Conservation (phyloP, 2,797 vertebrate species). For the Zenarchopterus dispar region DNA sequence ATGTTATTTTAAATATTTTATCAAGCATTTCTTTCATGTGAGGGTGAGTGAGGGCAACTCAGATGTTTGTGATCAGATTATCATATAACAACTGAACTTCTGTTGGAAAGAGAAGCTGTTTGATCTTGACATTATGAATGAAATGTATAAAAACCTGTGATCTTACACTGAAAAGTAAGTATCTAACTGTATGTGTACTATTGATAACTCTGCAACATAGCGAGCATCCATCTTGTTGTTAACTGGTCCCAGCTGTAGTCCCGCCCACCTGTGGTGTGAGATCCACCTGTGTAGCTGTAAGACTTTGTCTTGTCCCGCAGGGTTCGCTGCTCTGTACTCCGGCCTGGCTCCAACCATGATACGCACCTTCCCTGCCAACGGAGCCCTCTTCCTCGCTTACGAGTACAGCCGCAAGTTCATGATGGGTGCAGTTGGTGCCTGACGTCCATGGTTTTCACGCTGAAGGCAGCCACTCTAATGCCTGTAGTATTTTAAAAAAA, state of each 20-base stretch:
- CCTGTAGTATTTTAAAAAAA: background rate
- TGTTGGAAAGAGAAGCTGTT: too few species aligned
- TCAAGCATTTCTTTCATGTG: too few species aligned
- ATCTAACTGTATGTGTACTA: background rate
- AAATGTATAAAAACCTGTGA: too few species aligned
- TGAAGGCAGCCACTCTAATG: background rate
- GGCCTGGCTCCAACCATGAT: conserved; percentile 94
- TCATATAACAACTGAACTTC: too few species aligned
- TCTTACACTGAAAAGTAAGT: too few species aligned
- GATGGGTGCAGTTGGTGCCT: conserved; percentile 85
- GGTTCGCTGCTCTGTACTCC: conserved; percentile 89
- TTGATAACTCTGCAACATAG: background rate
- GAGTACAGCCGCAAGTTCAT: conserved; percentile 90
- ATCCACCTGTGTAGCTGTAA: background rate
- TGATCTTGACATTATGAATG: too few species aligned
- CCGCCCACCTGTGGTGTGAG: conserved; percentile 13
- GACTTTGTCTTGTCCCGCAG: conserved; percentile 66
- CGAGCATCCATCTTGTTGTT: conserved; percentile 1
- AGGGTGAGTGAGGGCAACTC: too few species aligned
- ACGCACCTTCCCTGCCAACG: conserved; percentile 92
- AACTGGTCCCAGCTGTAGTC: background rate
- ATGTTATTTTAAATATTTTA: too few species aligned
- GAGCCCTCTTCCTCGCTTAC: conserved; percentile 90
- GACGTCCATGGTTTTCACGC: conserved; percentile 9
- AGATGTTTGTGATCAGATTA: too few species aligned